phyloP scores from a whole-genome alignment of 35 echinoderm and acorn worm genomes.

The Apostichopus japonicus region DNA sequence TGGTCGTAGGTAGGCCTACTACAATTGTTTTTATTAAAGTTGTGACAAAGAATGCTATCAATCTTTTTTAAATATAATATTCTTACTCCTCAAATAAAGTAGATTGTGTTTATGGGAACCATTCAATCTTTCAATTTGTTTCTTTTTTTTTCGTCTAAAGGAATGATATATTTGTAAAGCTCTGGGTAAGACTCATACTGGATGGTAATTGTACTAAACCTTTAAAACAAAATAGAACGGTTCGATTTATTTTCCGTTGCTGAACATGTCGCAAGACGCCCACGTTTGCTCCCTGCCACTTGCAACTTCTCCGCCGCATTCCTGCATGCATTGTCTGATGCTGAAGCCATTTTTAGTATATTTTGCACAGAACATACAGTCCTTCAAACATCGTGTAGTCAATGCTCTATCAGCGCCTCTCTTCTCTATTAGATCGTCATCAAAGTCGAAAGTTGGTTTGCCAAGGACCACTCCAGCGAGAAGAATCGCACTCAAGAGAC shows the following conservation, averaged over 20 bases:
- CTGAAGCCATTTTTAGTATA: not conserved
- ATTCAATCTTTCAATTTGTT: too few relatives aligned
- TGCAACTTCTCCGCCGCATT: not conserved
- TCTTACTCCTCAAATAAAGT: not conserved
- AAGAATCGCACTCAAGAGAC: not conserved
- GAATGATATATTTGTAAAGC: not conserved
- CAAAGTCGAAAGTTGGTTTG: conserved; percentile 13
- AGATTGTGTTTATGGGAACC: too few relatives aligned
- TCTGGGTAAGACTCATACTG: not conserved
- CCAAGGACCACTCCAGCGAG: conserved; percentile 30
- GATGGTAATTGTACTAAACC: too few relatives aligned
- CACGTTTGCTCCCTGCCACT: conserved; percentile 13
- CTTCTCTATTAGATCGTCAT: not conserved
- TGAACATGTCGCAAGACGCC: conserved; percentile 11
- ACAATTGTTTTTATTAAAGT: too few relatives aligned
- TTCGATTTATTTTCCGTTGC: not conserved
- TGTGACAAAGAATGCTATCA: not conserved
- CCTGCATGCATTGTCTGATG: not conserved
- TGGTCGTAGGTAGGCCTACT: too few relatives aligned
- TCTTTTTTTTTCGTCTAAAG: too few relatives aligned
- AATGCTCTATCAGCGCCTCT: not conserved
- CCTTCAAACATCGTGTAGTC: not conserved
- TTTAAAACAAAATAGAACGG: too few relatives aligned
- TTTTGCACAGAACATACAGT: conserved; percentile 31
- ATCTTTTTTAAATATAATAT: not conserved